A percentile compares a stretch with the other conserved stretches of the same genome.
These are phyloP conservation scores for Cantharis rustica DNA, from an alignment of 2,888 invertebrate genomes.

Conservation along the genomic window DNA sequence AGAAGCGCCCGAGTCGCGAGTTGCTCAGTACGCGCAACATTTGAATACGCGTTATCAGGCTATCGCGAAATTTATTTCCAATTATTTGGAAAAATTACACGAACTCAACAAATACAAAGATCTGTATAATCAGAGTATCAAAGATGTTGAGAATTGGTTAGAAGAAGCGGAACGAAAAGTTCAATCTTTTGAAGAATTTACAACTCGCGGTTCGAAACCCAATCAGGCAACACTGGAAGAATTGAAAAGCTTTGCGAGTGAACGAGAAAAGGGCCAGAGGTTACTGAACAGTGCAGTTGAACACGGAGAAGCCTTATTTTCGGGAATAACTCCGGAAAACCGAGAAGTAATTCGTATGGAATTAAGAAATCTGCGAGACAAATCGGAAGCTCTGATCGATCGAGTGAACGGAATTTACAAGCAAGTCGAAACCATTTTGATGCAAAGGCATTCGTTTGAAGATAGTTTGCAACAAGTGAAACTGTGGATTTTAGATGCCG, in stretches of 20 bases:
- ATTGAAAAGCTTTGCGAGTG: conserved; percentile 72
- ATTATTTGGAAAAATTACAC: conserved; percentile 72
- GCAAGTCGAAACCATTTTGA: conserved; percentile 84
- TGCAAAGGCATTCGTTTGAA: conserved; percentile 91
- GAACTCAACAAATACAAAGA: conserved; percentile 73
- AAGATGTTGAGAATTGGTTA: conserved; percentile 80
- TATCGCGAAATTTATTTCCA: conserved; percentile 71
- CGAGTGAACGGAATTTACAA: conserved; percentile 84
- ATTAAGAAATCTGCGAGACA: conserved; percentile 76
- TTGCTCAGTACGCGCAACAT: conserved; percentile 80
- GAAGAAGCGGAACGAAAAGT: conserved; percentile 76
- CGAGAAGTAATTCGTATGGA: conserved; percentile 84
- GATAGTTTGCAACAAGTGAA: conserved; percentile 88
- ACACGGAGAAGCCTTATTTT: conserved; percentile 86
- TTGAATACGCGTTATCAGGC: conserved; percentile 77
- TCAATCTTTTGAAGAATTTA: conserved; percentile 71
- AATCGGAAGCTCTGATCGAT: conserved; percentile 83
- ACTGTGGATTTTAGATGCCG: conserved; percentile 83
- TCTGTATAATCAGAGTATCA: conserved; percentile 68
- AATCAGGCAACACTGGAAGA: conserved; percentile 77
- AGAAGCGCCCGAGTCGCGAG: conserved; percentile 82
- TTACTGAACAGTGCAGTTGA: conserved; percentile 81
- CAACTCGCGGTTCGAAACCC: conserved; percentile 74
- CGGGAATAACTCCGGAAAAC: conserved; percentile 83
- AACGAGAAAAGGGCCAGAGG: conserved; percentile 79